A percentile compares a stretch with the other conserved stretches of the same genome.
Evolutionary conservation across 2,888 invertebrate species (phyloP).

Genomic region (Machimus atricapillus): DNA sequence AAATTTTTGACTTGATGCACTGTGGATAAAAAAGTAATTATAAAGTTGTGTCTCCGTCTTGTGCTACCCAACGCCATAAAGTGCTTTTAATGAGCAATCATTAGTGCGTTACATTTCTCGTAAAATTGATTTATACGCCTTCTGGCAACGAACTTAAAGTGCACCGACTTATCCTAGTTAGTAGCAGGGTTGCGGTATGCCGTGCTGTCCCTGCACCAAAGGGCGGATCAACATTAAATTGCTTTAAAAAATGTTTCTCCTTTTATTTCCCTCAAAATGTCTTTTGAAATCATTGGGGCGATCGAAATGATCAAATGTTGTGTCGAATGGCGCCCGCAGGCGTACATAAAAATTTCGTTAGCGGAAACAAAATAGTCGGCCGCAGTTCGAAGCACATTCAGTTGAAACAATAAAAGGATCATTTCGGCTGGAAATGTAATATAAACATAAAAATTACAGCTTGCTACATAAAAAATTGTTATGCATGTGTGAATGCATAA

Average conservation of each 20-base stretch:
- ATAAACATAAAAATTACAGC: not conserved
- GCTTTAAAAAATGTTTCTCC: not conserved
- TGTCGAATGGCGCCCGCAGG: not conserved
- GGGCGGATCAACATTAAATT: not conserved
- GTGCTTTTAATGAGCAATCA: not conserved
- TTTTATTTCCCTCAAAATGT: not conserved
- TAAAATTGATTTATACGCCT: not conserved
- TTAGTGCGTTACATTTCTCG: not conserved
- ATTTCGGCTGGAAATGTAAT: not conserved
- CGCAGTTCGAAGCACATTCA: not conserved
- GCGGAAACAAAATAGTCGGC: not conserved
- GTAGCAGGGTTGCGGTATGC: not conserved
- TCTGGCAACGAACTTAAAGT: not conserved
- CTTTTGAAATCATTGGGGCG: not conserved
- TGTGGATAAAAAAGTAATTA: not conserved
- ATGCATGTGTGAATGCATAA: not conserved
- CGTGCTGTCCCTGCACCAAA: not conserved
- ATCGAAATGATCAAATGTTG: not conserved
- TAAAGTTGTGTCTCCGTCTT: not conserved
- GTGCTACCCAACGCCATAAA: not conserved
- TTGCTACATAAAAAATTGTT: not conserved
- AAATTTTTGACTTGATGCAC: not conserved
- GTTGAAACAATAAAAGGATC: not conserved
- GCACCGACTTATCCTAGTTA: not conserved
- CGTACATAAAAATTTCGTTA: not conserved